Conservation (phyloP, 2,113 vertebrate genomes). For the Meriones unguiculatus region DNA sequence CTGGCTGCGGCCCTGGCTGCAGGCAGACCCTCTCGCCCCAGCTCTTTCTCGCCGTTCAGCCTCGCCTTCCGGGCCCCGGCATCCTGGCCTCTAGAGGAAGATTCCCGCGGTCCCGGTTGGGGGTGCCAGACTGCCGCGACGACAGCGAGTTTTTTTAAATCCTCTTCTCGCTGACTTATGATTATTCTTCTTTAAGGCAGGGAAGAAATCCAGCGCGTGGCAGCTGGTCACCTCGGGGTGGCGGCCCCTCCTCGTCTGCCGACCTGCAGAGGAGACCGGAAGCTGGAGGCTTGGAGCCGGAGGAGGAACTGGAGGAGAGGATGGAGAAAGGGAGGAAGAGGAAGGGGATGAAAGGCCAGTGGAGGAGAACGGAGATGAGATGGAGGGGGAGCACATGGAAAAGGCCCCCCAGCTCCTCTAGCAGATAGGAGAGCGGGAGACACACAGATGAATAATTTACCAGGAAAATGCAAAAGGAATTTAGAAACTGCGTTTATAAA, state of each 20-base stretch:
- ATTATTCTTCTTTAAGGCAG: slow-evolving; percentile 52
- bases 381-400: not conserved
- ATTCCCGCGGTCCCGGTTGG: slow-evolving; percentile 74
- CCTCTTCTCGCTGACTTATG: slow-evolving; percentile 43
- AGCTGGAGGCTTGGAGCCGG: not conserved
- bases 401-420: slow-evolving; percentile 52
- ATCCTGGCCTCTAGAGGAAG: slow-evolving; percentile 64
- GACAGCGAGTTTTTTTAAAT: slow-evolving; percentile 45
- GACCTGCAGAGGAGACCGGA: fast-evolving
- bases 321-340: not conserved
- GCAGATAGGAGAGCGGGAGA: slow-evolving; percentile 63
- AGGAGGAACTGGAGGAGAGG: not conserved
- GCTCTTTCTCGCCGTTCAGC: not conserved
- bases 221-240: slow-evolving; percentile 30
- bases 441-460: slow-evolving; percentile 87
- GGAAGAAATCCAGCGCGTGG: not conserved
- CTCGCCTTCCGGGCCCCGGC: not conserved
- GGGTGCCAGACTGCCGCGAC: slow-evolving; percentile 79
- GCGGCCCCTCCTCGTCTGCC: not conserved
- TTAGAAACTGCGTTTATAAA: slow-evolving; percentile 83
- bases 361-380: not conserved
- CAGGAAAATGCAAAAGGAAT: slow-evolving; percentile 78
- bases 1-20: not conserved
- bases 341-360: not conserved
- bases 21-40: not conserved